Evolutionary conservation across 2,113 vertebrate genomes (phyloP), one percentile per base, ranked within the genome.

Genomic region (Brienomyrus brachyistius): DNA sequence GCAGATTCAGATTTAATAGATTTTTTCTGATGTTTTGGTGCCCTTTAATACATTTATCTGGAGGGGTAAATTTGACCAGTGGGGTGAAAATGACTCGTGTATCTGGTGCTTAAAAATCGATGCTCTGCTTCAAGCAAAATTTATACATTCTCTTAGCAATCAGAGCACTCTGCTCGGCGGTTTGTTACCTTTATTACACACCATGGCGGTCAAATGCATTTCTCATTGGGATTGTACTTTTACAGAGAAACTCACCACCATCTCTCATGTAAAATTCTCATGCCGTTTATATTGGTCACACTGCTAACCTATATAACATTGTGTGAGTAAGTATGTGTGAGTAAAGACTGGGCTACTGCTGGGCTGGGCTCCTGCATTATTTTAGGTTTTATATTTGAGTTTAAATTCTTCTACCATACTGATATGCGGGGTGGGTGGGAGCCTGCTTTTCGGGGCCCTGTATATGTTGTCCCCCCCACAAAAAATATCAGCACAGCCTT

Each of bases 111-210:
- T 23, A 45, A 84, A 84, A 84, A 84, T 48, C 82, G 23, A 84
- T 84, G 45, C 23, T 84, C 82, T 80, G 74, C 74, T 84, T n/a
- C 82, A 48, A 84, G 82, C 45, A 84, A 45, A 84, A 84, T 84
- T 47, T 83, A 83, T 48, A 23, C 80, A 83, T 45, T 83, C 80
- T 83, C 40, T 50, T 52, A n/a, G 83, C 43, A 85, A 21, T 27
- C 40, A 47, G 9, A 85, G 43, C 19, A 1, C 13, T 23, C 48
- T 31, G 13, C 19, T 54, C 2, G 5, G 7, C 21, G 21, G 23
- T 85, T 85, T 85, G 43, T 27, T 54, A 35, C 47, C 47, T 9
- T 8, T 52, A 8, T 85, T 13, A 50, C 2, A 50, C 83, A 4
- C 21, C 83, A 48, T 13, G 23, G 43, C 3, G 47, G 21, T 86